Evolutionary conservation across 2,113 vertebrate species (phyloP), one percentile per base, ranked within the genome.

Genomic region (Oreotragus oreotragus): DNA sequence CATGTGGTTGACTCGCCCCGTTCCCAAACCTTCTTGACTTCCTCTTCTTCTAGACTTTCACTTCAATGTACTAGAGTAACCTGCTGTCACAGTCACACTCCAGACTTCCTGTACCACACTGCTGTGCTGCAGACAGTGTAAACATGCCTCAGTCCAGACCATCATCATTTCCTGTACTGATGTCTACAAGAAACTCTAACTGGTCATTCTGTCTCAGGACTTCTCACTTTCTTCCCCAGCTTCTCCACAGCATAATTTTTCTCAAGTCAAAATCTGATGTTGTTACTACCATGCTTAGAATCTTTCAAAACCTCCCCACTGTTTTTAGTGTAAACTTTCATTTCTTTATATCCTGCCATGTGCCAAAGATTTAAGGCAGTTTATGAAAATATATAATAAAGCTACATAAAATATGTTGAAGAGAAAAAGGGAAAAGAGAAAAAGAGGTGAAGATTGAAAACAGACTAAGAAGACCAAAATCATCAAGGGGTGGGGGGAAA

Each of bases 321-420:
- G 39, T 27, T 87, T 91, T 95, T 76, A 89, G 57, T 21, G 12
- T 70, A 64, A 93, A 95, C 16, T 76, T 19, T 85, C 92, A 77
- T 90, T 94, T 97, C 64, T 84, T 96, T 88, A 81, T 76, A 93
- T 23, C 13, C 7, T 47, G 36, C 53, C 60, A 84, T 62, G 7
- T 84, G 89, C 47, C 14, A 77, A 93, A 92, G 45, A 97, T 58
- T 92, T 88, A 90, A 95, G 49, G 51, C 39, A 94, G 39, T 3
- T 94, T 81, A 43, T 58, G 76, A 89, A 96, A 25, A 86, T 51
- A 53, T 8, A 86, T 15, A 85, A 70, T 64, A 90, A 90, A 88
- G 30, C 16, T 57, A 51, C 13, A 66, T 11, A 88, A 25, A 88
- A 55, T 33, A 91, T 58, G 15, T 45, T 80, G 86, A 97, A 79